Evolutionary conservation across 2,797 vertebrate species (phyloP).

Genomic region (Thalassophryne amazonica): DNA sequence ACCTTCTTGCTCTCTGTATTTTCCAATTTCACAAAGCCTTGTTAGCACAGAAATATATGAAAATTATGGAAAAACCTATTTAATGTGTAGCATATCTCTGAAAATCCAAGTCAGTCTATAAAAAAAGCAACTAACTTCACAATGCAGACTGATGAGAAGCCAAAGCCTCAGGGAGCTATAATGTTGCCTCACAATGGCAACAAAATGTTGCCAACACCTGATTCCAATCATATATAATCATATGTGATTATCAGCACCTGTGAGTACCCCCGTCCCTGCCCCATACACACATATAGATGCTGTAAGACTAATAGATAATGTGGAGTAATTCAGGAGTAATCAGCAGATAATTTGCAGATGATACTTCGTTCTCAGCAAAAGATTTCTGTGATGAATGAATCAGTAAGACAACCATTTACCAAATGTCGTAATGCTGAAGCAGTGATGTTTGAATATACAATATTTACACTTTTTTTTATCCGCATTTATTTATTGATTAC

Average conservation of each 20-base stretch:
- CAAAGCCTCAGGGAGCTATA: slow-evolving; percentile 43
- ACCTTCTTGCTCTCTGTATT: neutral
- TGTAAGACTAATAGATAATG: slow-evolving; percentile 17
- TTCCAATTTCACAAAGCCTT: neutral
- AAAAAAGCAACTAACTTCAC: slow-evolving; percentile 50
- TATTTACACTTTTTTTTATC: no score
- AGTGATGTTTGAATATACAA: no score
- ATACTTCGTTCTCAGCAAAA: slow-evolving; percentile 8
- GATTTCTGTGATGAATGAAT: slow-evolving; percentile 22
- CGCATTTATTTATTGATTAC: no score
- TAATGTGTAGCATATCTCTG: slow-evolving; percentile 9
- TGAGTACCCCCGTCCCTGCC: slow-evolving; percentile 2
- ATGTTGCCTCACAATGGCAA: slow-evolving; percentile 51
- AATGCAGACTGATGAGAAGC: slow-evolving; percentile 38
- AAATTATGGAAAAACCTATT: slow-evolving; percentile 9
- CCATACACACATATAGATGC: neutral
- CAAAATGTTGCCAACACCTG: slow-evolving; percentile 62
- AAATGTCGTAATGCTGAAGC: no score
- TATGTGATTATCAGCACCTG: slow-evolving; percentile 74
- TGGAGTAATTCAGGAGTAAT: slow-evolving; percentile 34
- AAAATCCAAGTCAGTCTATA: slow-evolving; percentile 22
- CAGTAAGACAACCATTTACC: slow-evolving; percentile 29
- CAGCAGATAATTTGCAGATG: slow-evolving; percentile 31
- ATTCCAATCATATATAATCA: slow-evolving; percentile 70
- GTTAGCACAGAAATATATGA: neutral